Evolutionary conservation across 2,797 vertebrate species (phyloP), one percentile per base, ranked within the genome.

Genomic region (Notolabrus celidotus): DNA sequence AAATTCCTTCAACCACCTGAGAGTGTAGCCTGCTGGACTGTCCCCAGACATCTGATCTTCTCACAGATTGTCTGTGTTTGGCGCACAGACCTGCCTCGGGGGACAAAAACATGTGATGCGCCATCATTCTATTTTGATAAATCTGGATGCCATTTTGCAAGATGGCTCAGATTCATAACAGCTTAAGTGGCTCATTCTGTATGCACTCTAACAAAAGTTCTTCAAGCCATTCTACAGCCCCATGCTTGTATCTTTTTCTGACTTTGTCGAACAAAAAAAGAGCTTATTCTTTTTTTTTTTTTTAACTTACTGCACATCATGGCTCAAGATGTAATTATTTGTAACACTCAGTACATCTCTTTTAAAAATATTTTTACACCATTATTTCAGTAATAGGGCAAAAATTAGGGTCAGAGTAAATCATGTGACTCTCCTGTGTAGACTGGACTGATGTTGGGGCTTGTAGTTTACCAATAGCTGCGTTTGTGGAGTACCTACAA

Each of bases 21-120:
- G 17, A 69, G 54, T 47, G 27, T 19, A 53, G 41, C 64, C 42
- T 16, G 10, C 47, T 52, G 33, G 29, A 29, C 39, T 25, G 17
- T 68, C 67, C 51, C 16, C 50, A 58, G 55, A 62, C 60, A 78
- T 23, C 43, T 56, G 51, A 69, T 72, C 53, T 54, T 46, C 22
- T 67, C 29, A 71, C 54, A 67, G 38, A 67, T 77, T 76, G 22
- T 33, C 29, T 5, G 2, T 45, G 55, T 65, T 75, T 84, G 79
- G 58, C 54, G 47, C 29, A 22, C 62, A 39, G 23, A 55, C 3
- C 2, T 16, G n/a, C 66, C 53, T 39, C 12, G 0, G 43, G 46
- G 60, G 47, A 54, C 46, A 71, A 20, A 77, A 77, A 71, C 58
- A 25, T 60, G 50, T 38, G 62, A 19, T 71, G 58, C 45, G 50